These are phyloP conservation scores for Blastobasis lacticolella DNA, from an alignment of 2,888 invertebrate genomes.

Conservation along the genomic window DNA sequence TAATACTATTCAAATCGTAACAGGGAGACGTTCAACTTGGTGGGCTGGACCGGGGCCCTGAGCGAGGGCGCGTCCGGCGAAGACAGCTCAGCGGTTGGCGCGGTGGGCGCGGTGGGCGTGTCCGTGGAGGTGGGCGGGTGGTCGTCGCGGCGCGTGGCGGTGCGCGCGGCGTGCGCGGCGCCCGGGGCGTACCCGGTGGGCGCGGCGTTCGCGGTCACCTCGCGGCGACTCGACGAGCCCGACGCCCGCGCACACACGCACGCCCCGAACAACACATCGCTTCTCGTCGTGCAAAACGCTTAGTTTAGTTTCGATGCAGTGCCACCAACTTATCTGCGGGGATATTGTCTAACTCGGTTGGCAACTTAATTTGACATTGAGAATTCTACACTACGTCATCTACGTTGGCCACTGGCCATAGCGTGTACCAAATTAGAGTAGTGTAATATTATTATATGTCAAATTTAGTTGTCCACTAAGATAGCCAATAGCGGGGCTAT, in stretches of 20 bases:
- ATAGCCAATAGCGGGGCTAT: no score
- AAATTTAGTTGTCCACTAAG: no score
- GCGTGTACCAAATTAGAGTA: no score
- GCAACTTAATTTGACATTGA: no score
- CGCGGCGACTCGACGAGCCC: conserved; percentile 21
- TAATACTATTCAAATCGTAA: conserved; percentile 8
- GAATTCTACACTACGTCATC: no score
- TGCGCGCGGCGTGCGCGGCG: conserved; percentile 75
- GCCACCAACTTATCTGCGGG: no score
- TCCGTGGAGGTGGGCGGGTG: conserved; percentile 64
- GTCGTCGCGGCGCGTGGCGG: conserved; percentile 67
- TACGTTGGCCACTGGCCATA: no score
- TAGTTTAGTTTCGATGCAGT: neutral
- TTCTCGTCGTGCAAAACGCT: conserved; percentile 48
- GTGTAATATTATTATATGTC: no score
- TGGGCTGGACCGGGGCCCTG: conserved; percentile 65
- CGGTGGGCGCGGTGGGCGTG: conserved; percentile 39
- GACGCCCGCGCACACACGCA: conserved; percentile 32
- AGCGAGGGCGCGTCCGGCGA: conserved; percentile 17
- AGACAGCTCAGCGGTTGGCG: conserved; percentile 28
- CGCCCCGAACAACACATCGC: conserved; percentile 45
- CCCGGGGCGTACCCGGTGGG: conserved; percentile 81
- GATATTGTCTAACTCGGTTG: no score
- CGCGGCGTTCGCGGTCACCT: conserved; percentile 67
- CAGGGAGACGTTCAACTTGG: conserved; percentile 46